Conservation (phyloP, 2,113 vertebrate genomes). For the Crypturellus undulatus region DNA sequence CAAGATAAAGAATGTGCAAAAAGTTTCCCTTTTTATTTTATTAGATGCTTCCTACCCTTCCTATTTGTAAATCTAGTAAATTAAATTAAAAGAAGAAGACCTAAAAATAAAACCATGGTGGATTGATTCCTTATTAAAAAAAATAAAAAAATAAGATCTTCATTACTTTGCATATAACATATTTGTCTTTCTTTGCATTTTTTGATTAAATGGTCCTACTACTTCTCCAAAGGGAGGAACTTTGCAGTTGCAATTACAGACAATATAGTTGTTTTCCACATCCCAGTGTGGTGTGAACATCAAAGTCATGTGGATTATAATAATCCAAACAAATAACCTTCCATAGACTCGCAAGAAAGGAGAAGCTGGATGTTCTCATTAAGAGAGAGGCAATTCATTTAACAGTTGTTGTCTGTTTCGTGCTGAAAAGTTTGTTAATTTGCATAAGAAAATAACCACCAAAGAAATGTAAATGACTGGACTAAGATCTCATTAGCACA, state of each 20-base stretch:
- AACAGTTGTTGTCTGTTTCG: conserved; percentile 29
- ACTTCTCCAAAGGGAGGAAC: conserved; percentile 38
- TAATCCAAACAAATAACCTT: conserved; percentile 67
- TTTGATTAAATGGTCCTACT: conserved; percentile 55
- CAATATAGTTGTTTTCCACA: conserved; percentile 63
- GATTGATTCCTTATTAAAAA: conserved; percentile 1
- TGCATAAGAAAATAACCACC: conserved; percentile 69
- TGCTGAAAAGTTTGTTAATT: conserved; percentile 48
- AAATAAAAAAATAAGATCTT: neutral
- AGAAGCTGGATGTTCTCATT: conserved; percentile 48
- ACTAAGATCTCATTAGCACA: conserved; percentile 57
- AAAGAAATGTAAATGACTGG: conserved; percentile 63
- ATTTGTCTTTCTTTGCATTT: conserved; percentile 41
- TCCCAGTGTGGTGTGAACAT: conserved; percentile 42
- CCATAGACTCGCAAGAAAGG: conserved; percentile 39
- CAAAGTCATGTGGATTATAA: conserved; percentile 61
- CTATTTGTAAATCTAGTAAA: conserved; percentile 3
- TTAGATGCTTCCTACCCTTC: conserved; percentile 1
- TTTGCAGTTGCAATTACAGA: conserved; percentile 46
- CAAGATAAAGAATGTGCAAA: neutral
- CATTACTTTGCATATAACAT: neutral
- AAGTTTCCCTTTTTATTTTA: neutral
- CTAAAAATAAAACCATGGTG: neutral
- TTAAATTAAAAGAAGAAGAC: neutral
- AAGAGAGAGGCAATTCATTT: conserved; percentile 50